Evolutionary conservation across 2,113 vertebrate species (phyloP).

Genomic region (Syrmaticus mikado): DNA sequence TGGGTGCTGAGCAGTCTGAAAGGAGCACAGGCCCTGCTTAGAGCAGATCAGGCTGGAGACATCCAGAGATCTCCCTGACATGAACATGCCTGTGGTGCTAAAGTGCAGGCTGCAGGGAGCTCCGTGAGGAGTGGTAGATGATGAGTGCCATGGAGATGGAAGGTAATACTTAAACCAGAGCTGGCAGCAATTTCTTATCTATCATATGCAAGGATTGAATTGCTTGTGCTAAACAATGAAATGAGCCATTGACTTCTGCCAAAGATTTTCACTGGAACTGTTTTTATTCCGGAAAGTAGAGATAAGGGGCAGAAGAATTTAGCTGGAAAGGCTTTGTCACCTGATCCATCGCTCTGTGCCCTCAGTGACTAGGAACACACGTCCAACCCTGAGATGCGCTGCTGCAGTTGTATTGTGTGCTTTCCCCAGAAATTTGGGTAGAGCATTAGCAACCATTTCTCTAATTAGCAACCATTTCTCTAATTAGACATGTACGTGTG

Average conservation of each 20-base stretch:
- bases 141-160: neutral
- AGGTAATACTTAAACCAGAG: neutral
- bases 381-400: neutral
- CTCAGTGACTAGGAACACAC: neutral
- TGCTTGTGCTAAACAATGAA: neutral
- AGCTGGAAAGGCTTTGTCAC: neutral
- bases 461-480: neutral
- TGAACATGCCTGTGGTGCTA: neutral
- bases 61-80: neutral
- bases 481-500: neutral
- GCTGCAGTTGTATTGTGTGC: fast-evolving
- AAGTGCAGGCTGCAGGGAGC: neutral
- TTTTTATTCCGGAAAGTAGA: neutral
- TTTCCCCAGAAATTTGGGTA: neutral
- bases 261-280: neutral
- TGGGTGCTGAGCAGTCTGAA: neutral
- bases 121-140: neutral
- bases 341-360: neutral
- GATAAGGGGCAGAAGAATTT: neutral
- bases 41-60: neutral
- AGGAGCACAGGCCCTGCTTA: neutral
- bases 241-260: neutral
- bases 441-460: neutral
- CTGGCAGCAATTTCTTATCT: neutral
- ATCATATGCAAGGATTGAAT: neutral